Base-by-base conservation (phyloP, 1,140 invertebrate genomes). In the Physella acuta region DNA sequence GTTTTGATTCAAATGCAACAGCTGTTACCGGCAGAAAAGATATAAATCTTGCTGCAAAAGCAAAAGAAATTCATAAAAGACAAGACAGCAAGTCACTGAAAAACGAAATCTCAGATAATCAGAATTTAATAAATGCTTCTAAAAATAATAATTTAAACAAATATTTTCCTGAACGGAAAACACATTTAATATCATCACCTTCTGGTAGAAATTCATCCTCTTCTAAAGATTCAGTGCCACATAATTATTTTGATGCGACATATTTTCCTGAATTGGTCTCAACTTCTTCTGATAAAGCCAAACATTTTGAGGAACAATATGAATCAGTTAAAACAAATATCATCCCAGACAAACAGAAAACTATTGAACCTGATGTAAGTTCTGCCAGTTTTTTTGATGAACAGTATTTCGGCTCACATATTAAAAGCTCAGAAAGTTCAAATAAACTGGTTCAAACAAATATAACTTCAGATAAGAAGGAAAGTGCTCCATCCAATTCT, bases 261-360 rank as follows among this genome's bases (percentile, higher is more conserved):
- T 62, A 62, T 62, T 62, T 62, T 44, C 60, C 60, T 34, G 60
- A 37, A n/a, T n/a, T n/a, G n/a, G n/a, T n/a, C n/a, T n/a, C n/a
- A n/a, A n/a, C n/a, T n/a, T n/a, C n/a, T n/a, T n/a, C n/a, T n/a
- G n/a, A n/a, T n/a, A n/a, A n/a, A n/a, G n/a, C n/a, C n/a, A n/a
- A n/a, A n/a, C n/a, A n/a, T n/a, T n/a, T n/a, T n/a, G n/a, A n/a
- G n/a, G n/a, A n/a, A n/a, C n/a, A n/a, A n/a, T n/a, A n/a, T n/a
- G n/a, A n/a, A n/a, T n/a, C n/a, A n/a, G n/a, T n/a, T n/a, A n/a
- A n/a, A n/a, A n/a, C n/a, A n/a, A n/a, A n/a, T n/a, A n/a, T n/a
- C n/a, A n/a, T n/a, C n/a, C n/a, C n/a, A n/a, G n/a, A n/a, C n/a
- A n/a, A n/a, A n/a, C n/a, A n/a, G n/a, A n/a, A n/a, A n/a, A n/a